These are phyloP conservation scores for Crotalus tigris DNA, from an alignment of 2,113 vertebrate species.

Conservation along the genomic window DNA sequence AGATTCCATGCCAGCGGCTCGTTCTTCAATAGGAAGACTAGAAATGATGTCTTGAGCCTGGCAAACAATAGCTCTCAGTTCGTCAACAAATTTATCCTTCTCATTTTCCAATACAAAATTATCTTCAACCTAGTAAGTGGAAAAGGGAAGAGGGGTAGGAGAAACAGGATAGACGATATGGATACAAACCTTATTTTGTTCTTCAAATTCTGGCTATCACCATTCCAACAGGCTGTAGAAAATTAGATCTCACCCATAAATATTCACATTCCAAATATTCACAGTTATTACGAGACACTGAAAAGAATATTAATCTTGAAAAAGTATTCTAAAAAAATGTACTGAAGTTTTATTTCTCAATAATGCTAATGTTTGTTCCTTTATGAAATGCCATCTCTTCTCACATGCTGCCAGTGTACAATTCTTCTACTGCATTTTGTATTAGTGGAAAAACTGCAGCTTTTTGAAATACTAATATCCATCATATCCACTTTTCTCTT, in stretches of 20 bases:
- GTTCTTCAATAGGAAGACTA: constrained; percentile 50
- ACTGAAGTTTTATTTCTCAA: background rate
- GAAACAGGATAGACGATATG: background rate
- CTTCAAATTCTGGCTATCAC: background rate
- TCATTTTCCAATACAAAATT: constrained; percentile 86
- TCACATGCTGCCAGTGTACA: background rate
- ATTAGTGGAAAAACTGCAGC: background rate
- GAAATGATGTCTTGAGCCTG: constrained; percentile 83
- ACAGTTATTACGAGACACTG: background rate
- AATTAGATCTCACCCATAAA: background rate
- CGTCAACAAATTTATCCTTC: constrained; percentile 86
- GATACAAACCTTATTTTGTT: background rate
- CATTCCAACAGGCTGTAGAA: background rate
- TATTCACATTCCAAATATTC: background rate
- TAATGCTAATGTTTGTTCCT: background rate
- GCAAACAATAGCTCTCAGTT: constrained; percentile 77
- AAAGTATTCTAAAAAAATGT: background rate
- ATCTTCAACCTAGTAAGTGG: constrained; percentile 79
- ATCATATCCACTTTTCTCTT: background rate
- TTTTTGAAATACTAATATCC: background rate
- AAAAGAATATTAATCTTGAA: background rate
- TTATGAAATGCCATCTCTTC: background rate
- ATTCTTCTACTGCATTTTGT: background rate
- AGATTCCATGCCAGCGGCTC: constrained; percentile 27
- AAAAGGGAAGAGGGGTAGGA: background rate